Evolutionary conservation across 2,888 invertebrate species (phyloP).

Genomic region (Entomobrya proxima): DNA sequence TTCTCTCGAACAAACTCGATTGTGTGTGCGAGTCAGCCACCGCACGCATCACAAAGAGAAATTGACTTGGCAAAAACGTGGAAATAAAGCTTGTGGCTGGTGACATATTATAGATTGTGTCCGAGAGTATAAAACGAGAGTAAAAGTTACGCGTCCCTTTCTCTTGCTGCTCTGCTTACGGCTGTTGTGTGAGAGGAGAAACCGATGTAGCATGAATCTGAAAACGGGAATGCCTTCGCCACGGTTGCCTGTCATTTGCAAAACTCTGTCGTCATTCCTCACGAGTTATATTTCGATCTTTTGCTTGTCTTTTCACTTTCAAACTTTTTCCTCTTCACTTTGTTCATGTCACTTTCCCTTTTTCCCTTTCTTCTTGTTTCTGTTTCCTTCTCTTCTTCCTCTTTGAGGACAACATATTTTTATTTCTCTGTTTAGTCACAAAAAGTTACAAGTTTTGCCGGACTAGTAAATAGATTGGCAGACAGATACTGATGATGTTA

Average conservation of each 20-base stretch:
- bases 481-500: constrained; percentile 59
- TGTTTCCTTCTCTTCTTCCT: constrained; percentile 18
- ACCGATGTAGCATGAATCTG: constrained; percentile 75
- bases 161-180: too few species aligned
- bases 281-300: constrained; percentile 75
- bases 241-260: constrained; percentile 75
- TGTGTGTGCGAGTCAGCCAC: background rate
- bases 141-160: constrained; percentile 63
- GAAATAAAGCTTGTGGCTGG: constrained; percentile 67
- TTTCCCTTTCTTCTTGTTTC: constrained; percentile 39
- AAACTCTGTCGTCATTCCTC: constrained; percentile 74
- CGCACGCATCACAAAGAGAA: background rate
- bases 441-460: constrained; percentile 45
- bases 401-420: constrained; percentile 29
- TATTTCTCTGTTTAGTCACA: background rate
- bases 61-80: constrained; percentile 61
- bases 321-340: constrained; percentile 62
- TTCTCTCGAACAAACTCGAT: too few species aligned
- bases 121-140: constrained; percentile 55
- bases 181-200: too few species aligned
- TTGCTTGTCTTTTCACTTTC: constrained; percentile 68
- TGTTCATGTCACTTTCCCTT: constrained; percentile 60
- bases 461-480: constrained; percentile 46
- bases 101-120: constrained; percentile 66
- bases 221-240: constrained; percentile 74